phyloP scores from a whole-genome alignment of 1,140 invertebrate genomes.

The Hylaeus anthracinus region DNA sequence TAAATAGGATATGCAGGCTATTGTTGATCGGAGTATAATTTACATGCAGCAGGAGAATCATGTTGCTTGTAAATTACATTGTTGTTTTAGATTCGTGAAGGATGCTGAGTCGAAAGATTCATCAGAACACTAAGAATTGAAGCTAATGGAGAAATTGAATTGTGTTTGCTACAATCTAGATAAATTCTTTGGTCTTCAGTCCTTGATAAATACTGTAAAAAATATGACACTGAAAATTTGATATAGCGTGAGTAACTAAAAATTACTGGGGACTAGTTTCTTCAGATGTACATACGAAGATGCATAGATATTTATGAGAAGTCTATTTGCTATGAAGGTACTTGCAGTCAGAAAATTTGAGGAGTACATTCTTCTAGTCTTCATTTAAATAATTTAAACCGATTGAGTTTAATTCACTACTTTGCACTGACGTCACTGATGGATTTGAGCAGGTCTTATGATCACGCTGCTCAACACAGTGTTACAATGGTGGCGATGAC shows the following conservation, averaged over 20 bases:
- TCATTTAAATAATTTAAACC: too few species aligned
- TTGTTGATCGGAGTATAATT: background rate
- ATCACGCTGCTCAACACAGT: background rate
- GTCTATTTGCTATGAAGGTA: background rate
- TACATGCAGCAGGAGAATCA: background rate
- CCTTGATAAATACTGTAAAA: background rate
- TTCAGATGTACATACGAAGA: too few species aligned
- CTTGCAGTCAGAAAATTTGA: background rate
- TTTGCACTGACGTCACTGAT: background rate
- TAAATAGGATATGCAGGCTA: background rate
- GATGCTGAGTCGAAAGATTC: background rate
- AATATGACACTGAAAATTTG: background rate
- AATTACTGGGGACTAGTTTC: too few species aligned
- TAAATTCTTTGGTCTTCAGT: slow-evolving; percentile 15
- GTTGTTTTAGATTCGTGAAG: background rate
- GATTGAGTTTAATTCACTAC: background rate
- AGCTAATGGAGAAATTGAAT: background rate
- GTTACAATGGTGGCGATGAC: slow-evolving; percentile 16
- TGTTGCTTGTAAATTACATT: background rate
- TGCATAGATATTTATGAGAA: background rate
- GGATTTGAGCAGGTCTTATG: background rate
- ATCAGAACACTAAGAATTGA: background rate
- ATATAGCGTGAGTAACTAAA: too few species aligned
- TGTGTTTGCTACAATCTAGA: background rate
- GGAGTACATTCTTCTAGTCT: background rate